Base-by-base conservation (phyloP, 2,888 invertebrate genomes). In the Sarcophaga rosellei region DNA sequence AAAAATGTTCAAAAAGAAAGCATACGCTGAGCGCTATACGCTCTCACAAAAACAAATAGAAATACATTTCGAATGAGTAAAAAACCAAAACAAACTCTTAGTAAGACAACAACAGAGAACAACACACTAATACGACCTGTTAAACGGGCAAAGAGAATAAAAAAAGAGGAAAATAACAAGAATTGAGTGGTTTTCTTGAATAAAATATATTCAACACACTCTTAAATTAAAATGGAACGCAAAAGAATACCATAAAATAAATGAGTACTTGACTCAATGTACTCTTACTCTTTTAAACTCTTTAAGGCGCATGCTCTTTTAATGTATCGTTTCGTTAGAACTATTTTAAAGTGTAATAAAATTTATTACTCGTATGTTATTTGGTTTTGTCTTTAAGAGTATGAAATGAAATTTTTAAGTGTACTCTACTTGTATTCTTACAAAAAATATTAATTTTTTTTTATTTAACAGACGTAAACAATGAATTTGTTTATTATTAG, bases 401-500 rank as follows among this genome's bases (percentile, higher is more conserved):
- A 53, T 17, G 17, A 53, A 53, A 53, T 53, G 17, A 35, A 35
- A 35, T 53, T 4, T 53, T 53, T 53, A 53, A 12, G 53, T 53
- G 17, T 53, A 53, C 15, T 53, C 1, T 53, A 53, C 17, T 53
- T 53, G 1, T 15, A 53, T 53, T 17, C 53, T 53, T 53, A 12
- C 17, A 53, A 53, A 53, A 15, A 53, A 17, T 53, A 15, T 53
- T 53, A 17, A 4, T 47, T 17, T 15, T 15, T 53, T 53, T 53
- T 53, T 53, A 17, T 53, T 53, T 53, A 73, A 63, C 35, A 61
- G 59, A 68, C 23, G 59, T 68, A 77, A 78, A 75, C 63, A 78
- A 78, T 62, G 47, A 70, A 70, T 78, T 69, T 78, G 78, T 78
- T 78, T 70, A 70, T 78, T n/a, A 70, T 20, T 47, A 69, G 17